phyloP scores from a whole-genome alignment of 2,113 vertebrate genomes.

The Gobiocypris rarus region DNA sequence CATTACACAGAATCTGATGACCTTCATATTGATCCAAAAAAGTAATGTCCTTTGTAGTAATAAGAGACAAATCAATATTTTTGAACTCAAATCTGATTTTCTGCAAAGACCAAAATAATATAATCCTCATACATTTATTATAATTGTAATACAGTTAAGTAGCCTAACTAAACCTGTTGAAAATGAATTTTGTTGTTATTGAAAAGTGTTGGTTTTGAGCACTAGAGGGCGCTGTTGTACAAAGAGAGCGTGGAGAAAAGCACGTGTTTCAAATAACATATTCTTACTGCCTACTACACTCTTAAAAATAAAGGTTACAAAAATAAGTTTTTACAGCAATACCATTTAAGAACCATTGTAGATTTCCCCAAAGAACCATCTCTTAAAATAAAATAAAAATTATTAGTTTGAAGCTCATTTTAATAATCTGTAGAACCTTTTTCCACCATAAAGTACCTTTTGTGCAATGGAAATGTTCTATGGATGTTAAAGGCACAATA shows the following conservation, averaged over 20 bases:
- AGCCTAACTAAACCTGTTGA: not conserved
- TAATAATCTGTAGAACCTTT: too few relatives aligned
- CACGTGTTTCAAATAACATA: not conserved
- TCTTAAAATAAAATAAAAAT: too few relatives aligned
- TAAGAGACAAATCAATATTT: not conserved
- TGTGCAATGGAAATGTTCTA: too few relatives aligned
- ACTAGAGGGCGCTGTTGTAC: slow-evolving; percentile 31
- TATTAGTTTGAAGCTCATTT: too few relatives aligned
- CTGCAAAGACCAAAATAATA: not conserved
- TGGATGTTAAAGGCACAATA: too few relatives aligned
- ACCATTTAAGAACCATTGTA: too few relatives aligned
- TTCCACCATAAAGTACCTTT: too few relatives aligned
- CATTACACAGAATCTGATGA: not conserved
- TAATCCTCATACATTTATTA: not conserved
- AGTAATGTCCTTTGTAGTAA: not conserved
- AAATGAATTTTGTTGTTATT: not conserved
- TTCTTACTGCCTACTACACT: too few relatives aligned
- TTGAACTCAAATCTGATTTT: not conserved
- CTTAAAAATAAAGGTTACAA: too few relatives aligned
- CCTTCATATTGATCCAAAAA: not conserved
- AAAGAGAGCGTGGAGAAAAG: not conserved
- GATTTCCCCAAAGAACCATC: too few relatives aligned
- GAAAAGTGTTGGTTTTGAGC: not conserved
- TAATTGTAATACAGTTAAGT: not conserved
- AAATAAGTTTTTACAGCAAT: too few relatives aligned